phyloP scores from a whole-genome alignment of 37 sponge, comb jelly and placozoan genomes.

The Aplysina aerophoba region DNA sequence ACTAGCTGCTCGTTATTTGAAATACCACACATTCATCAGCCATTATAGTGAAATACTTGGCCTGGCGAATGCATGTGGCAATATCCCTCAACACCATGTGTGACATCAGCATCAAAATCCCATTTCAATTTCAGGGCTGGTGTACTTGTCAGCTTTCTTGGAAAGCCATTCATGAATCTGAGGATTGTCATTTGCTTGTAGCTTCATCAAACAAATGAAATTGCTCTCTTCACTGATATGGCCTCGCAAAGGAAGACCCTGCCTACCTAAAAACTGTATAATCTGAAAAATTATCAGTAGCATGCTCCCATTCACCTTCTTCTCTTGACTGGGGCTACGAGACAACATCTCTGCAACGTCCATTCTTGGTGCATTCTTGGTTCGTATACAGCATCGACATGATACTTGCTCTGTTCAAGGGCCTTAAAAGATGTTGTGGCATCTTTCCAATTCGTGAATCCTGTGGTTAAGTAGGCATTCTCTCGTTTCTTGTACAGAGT shows the following conservation, averaged over 20 bases:
- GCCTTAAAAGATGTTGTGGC: constrained; percentile 34
- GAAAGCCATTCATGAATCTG: constrained; percentile 30
- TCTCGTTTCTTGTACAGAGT: constrained; percentile 23
- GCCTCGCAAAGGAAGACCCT: constrained; percentile 33
- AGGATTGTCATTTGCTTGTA: too few species aligned
- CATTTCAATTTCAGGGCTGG: constrained; percentile 52
- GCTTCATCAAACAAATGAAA: too few species aligned
- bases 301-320: constrained; percentile 26
- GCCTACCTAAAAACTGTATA: constrained; percentile 43
- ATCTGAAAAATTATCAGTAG: constrained; percentile 35
- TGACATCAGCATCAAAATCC: constrained; percentile 40
- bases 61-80: constrained; percentile 18
- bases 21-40: constrained; percentile 48
- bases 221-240: constrained; percentile 40
- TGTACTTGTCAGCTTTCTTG: constrained; percentile 47
- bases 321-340: background rate
- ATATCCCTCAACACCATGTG: constrained; percentile 36
- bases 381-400: constrained; percentile 26
- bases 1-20: constrained; percentile 51
- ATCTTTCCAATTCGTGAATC: constrained; percentile 31
- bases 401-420: constrained; percentile 26
- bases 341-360: constrained; percentile 37
- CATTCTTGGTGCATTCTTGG: background rate
- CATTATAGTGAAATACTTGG: constrained; percentile 40
- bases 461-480: constrained; percentile 1